Evolutionary conservation across 1,140 invertebrate genomes (phyloP).

Genomic region (Scylla paramamosain): DNA sequence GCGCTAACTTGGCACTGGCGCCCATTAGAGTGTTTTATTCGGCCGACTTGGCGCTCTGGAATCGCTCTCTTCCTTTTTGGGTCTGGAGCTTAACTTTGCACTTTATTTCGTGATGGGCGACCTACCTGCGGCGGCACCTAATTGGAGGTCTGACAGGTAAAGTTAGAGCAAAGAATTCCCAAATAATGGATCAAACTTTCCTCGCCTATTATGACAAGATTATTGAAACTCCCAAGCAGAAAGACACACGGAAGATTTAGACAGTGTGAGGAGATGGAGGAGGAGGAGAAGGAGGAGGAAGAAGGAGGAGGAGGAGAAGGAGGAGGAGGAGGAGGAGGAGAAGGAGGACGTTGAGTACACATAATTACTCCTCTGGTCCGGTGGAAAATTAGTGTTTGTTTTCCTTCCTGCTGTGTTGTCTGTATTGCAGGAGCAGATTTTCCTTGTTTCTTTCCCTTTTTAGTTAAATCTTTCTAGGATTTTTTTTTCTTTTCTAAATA

Average conservation of each 20-base stretch:
- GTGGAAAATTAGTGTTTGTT: neutral
- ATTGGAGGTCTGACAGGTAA: neutral
- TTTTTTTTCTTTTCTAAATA: too few relatives aligned
- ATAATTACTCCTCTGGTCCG: neutral
- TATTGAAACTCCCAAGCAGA: neutral
- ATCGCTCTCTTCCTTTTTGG: neutral
- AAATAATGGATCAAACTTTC: neutral
- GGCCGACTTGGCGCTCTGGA: neutral
- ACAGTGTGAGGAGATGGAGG: too few relatives aligned
- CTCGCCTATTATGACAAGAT: neutral
- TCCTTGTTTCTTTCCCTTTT: too few relatives aligned
- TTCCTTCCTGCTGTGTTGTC: neutral
- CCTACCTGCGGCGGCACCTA: neutral
- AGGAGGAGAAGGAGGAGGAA: neutral
- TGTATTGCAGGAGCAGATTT: too few relatives aligned
- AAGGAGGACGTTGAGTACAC: neutral
- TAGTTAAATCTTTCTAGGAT: too few relatives aligned
- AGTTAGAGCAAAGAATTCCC: neutral
- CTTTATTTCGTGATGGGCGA: neutral
- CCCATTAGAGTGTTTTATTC: neutral
- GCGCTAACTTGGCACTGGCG: neutral
- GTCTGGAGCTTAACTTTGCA: neutral
- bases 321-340: neutral
- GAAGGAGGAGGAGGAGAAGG: neutral
- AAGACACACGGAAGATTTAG: neutral